These are phyloP conservation scores for Oncorhynchus mykiss DNA, from an alignment of 2,113 vertebrate species.

Conservation along the genomic window DNA sequence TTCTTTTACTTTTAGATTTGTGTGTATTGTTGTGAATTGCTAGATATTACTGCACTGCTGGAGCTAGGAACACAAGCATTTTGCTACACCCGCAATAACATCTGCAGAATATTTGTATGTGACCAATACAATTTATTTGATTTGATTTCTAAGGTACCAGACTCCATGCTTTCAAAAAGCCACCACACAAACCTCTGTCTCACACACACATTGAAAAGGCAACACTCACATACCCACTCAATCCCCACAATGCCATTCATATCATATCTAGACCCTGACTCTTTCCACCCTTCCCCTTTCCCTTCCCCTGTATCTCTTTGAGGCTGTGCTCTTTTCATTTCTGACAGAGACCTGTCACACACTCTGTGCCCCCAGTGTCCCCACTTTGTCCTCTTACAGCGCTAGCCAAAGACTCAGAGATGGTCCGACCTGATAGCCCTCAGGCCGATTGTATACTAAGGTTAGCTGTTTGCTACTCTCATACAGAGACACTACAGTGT, in stretches of 20 bases:
- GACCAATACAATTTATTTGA: too few species aligned
- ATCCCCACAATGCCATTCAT: conserved; percentile 29
- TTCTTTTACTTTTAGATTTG: too few species aligned
- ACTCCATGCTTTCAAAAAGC: conserved; percentile 37
- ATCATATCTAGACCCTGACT: conserved; percentile 6
- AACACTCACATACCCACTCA: not conserved
- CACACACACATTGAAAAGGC: not conserved
- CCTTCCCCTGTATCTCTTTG: conserved; percentile 18
- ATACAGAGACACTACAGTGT: conserved; percentile 9
- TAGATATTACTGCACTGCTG: too few species aligned
- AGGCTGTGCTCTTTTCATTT: conserved; percentile 35
- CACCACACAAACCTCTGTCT: conserved; percentile 29
- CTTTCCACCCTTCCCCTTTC: conserved; percentile 15
- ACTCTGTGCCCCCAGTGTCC: conserved; percentile 4
- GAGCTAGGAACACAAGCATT: too few species aligned
- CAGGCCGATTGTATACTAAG: conserved; percentile 37
- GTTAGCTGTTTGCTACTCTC: conserved; percentile 31
- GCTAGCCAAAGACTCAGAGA: conserved; percentile 39
- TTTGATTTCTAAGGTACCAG: not conserved
- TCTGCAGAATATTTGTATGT: too few species aligned
- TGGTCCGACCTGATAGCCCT: conserved; percentile 33
- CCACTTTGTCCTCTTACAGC: conserved; percentile 13
- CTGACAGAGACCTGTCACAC: conserved; percentile 27
- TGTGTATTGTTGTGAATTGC: too few species aligned
- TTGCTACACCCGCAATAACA: too few species aligned